A percentile compares a stretch with the other conserved stretches of the same genome.
Conservation (phyloP, 2,797 vertebrate species). For the Australoheros facetus region DNA sequence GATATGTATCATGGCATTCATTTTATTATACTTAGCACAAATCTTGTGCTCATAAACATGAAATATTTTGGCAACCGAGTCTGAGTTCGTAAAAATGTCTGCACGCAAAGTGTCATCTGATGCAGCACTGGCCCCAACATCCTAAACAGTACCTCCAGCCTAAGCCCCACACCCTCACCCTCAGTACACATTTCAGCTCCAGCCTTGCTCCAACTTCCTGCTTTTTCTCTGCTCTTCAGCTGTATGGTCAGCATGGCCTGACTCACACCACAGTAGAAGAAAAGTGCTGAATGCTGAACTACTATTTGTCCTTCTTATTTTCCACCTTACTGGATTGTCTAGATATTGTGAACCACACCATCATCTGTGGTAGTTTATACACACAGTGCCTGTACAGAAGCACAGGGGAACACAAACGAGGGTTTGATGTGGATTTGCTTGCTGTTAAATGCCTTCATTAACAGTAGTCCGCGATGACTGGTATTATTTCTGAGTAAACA, state of each 20-base stretch:
- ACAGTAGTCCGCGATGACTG: conserved; percentile 21
- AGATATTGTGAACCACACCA: conserved; percentile 38
- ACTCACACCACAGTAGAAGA: conserved; percentile 20
- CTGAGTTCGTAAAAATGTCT: conserved; percentile 48
- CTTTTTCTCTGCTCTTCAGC: background rate
- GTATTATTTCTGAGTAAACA: conserved; percentile 33
- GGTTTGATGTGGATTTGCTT: conserved; percentile 36
- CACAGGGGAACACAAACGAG: conserved; percentile 31
- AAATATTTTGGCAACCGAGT: conserved; percentile 50
- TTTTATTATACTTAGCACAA: conserved; percentile 65
- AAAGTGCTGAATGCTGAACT: conserved; percentile 7
- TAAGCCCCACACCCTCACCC: background rate
- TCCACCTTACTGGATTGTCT: conserved; percentile 28
- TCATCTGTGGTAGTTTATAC: conserved; percentile 42
- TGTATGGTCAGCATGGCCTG: conserved; percentile 12
- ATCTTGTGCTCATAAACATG: conserved; percentile 52
- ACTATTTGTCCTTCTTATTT: conserved; percentile 30
- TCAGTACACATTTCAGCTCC: background rate
- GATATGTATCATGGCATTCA: conserved; percentile 61
- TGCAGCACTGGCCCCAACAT: conserved; percentile 9
- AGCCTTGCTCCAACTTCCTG: background rate
- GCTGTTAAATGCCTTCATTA: conserved; percentile 52
- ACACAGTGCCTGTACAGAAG: conserved; percentile 16
- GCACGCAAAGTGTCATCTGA: conserved; percentile 51
- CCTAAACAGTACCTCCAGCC: background rate